Conservation (phyloP, 2,888 invertebrate species). For the Caenorhabditis sinica region DNA sequence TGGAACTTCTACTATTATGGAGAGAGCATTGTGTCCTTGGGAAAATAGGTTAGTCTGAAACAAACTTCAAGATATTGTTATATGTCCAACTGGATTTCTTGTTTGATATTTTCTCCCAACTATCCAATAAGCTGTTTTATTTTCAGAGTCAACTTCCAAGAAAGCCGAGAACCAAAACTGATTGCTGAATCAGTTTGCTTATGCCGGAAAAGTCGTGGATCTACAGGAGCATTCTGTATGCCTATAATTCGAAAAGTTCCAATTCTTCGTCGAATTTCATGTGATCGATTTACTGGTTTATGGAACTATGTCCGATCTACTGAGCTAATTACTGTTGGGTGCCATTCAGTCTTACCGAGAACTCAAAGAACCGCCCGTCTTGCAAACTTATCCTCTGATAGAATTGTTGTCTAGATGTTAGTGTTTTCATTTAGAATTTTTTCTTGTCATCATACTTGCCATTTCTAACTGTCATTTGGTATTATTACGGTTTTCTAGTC, state of each 20-base stretch:
- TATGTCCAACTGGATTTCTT: background rate
- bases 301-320: conserved; percentile 70
- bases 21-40: conserved; percentile 81
- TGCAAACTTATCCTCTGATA: conserved; percentile 40
- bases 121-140: too few species aligned
- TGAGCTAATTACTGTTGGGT: conserved; percentile 78
- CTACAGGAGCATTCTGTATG: conserved; percentile 75
- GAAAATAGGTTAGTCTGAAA: conserved; percentile 66
- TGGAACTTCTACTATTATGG: conserved; percentile 75
- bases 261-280: conserved; percentile 74
- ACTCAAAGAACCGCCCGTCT: conserved; percentile 70
- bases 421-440: background rate
- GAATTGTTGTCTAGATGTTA: conserved; percentile 13
- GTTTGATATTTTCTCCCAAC: background rate
- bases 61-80: background rate
- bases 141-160: conserved; percentile 79
- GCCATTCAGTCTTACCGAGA: conserved; percentile 80
- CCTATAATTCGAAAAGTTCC: conserved; percentile 80
- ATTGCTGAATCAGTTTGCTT: conserved; percentile 80
- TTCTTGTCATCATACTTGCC: background rate
- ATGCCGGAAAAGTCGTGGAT: conserved; percentile 79
- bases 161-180: conserved; percentile 80
- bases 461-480: too few species aligned
- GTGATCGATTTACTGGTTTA: conserved; percentile 72
- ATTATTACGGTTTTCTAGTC: background rate